Base-by-base conservation (phyloP, 1,140 invertebrate species). In the Lucilia cuprina region DNA sequence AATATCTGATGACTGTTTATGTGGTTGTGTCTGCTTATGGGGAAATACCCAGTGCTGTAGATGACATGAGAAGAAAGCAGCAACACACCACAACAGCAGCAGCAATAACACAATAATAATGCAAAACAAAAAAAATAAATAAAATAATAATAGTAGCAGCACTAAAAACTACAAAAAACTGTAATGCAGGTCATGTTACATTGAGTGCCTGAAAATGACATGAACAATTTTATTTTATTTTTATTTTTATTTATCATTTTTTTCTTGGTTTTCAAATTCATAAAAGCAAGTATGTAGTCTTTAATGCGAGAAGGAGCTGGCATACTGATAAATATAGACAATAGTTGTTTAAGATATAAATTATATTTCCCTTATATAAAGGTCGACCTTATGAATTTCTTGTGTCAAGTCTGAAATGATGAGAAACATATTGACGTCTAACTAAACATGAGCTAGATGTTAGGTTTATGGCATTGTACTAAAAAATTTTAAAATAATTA, bases 131-230 rank as follows among this genome's bases (percentile, higher is more conserved):
- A 30, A 30, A 30, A 30, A 30, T 30, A n/a, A n/a, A n/a, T n/a
- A n/a, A n/a, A n/a, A n/a, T n/a, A n/a, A 21, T 25, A 80, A 80
- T 17, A 78, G n/a, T 17, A 80, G 19, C 77, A 80, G 41, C 77
- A 78, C 47, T 12, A 80, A 50, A n/a, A 80, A 78, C 47, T 19
- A 80, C 12, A 13, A 49, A 49, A 80, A 50, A 49, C 47, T 80
- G 41, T 80, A 80, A 80, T 80, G 77, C 77, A 80, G 77, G 77
- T 80, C 77, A 80, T 80, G 77, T 80, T 80, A 80, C 77, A 80
- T 14, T 74, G 25, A 35, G 1, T 80, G 75, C 35, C n/a, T 78
- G 77, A 80, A 80, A 49, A 80, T 80, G 77, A 80, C 77, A 80
- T 49, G 47, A 13, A 80, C 17, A 80, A 78, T 17, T 78, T 78